Evolutionary conservation across 2,888 invertebrate species (phyloP).

Genomic region (Strigamia transsilvanica): DNA sequence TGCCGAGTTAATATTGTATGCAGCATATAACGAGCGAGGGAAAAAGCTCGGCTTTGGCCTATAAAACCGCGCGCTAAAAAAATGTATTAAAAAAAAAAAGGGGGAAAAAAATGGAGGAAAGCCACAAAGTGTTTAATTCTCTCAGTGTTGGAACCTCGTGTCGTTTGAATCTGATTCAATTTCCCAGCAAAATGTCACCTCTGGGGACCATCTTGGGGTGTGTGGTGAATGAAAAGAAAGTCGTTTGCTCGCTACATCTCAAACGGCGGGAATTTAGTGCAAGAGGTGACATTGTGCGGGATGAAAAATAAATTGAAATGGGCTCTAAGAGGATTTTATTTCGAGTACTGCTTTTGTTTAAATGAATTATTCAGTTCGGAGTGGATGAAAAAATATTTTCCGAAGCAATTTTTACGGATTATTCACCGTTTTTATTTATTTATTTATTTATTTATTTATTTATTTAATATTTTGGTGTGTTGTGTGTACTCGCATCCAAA

Average conservation of each 20-base stretch:
- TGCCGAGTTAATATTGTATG: slow-evolving; percentile 54
- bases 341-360: slow-evolving; percentile 26
- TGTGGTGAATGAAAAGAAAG: slow-evolving; percentile 34
- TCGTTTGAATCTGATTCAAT: slow-evolving; percentile 48
- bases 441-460: too few species aligned
- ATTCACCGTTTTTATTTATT: too few species aligned
- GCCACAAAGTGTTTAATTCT: slow-evolving; percentile 47
- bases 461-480: neutral
- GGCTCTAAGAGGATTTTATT: slow-evolving; percentile 32
- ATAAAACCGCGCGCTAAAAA: slow-evolving; percentile 29
- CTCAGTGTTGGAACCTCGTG: slow-evolving; percentile 8
- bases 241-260: neutral
- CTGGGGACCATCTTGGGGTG: slow-evolving; percentile 40
- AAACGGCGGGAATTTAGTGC: neutral
- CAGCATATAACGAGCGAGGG: slow-evolving; percentile 50
- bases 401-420: neutral
- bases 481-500: neutral
- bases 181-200: slow-evolving; percentile 41
- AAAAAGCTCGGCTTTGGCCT: slow-evolving; percentile 39
- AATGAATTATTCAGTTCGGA: slow-evolving; percentile 35
- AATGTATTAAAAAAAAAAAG: slow-evolving; percentile 31
- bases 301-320: neutral
- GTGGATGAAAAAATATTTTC: neutral
- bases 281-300: slow-evolving; percentile 28
- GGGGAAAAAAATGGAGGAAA: neutral